A percentile compares a stretch with the other conserved stretches of the same genome.
phyloP scores from a whole-genome alignment of 2,797 vertebrate genomes.

The Sebastiscus tertius region DNA sequence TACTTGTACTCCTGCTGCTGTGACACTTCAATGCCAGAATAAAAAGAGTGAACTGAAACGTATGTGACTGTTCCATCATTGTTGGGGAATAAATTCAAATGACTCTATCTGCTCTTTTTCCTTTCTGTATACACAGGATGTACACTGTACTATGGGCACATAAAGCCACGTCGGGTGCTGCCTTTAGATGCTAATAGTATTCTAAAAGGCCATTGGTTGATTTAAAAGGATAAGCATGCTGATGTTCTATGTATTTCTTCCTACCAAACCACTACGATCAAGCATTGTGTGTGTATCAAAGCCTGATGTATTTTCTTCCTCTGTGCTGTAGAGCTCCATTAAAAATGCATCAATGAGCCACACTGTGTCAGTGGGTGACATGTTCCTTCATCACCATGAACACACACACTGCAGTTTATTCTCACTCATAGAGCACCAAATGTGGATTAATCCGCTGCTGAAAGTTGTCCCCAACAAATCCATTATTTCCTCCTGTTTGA shows the following conservation, averaged over 20 bases:
- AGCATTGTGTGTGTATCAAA: no score
- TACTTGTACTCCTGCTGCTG: neutral
- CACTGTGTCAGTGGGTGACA: no score
- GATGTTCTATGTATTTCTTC: neutral
- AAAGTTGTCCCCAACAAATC: neutral
- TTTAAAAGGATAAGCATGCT: neutral
- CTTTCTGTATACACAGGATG: neutral
- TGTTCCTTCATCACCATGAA: no score
- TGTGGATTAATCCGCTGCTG: neutral
- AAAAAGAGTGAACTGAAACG: neutral
- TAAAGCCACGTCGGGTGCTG: neutral
- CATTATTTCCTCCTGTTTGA: no score
- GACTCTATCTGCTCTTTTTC: neutral
- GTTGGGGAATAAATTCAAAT: no score
- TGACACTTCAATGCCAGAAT: neutral
- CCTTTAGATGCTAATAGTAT: neutral
- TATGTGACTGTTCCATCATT: no score
- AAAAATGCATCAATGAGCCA: no score
- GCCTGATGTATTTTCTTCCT: no score
- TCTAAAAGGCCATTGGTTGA: neutral
- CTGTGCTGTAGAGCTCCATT: no score
- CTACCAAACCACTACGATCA: neutral
- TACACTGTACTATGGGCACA: neutral
- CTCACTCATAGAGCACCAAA: no score
- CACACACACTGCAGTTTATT: no score